phyloP scores from a whole-genome alignment of 2,888 invertebrate species.

The Phyllotreta cruciferae region DNA sequence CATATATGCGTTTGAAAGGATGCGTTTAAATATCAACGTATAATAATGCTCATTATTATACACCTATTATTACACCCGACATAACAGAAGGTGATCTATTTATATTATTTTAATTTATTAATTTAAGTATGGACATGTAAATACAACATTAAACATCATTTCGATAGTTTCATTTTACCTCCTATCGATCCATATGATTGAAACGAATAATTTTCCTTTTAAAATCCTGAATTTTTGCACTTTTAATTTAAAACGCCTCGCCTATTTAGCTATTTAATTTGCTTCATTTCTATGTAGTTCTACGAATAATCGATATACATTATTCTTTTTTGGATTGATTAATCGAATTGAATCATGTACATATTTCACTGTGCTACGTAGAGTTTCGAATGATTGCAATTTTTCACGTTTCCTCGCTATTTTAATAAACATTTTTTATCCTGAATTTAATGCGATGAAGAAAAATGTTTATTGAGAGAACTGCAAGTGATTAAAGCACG shows the following conservation, averaged over 20 bases:
- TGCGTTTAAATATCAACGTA: not conserved
- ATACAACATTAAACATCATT: slow-evolving; percentile 45
- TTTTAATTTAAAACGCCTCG: no score
- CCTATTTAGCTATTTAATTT: no score
- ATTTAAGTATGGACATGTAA: slow-evolving; percentile 49
- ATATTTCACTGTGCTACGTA: no score
- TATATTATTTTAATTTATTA: slow-evolving; percentile 39
- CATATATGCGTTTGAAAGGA: no score
- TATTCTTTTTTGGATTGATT: no score
- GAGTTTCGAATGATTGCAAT: no score
- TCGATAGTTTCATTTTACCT: slow-evolving; percentile 44
- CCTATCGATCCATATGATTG: slow-evolving; percentile 29
- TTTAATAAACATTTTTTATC: slow-evolving; percentile 14
- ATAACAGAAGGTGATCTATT: slow-evolving; percentile 30
- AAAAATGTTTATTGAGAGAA: slow-evolving; percentile 1
- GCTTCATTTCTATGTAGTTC: no score
- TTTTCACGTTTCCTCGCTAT: not conserved
- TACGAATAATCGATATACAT: no score
- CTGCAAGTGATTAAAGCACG: slow-evolving; percentile 16
- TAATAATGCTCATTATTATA: slow-evolving; percentile 6
- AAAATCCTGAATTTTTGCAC: no score
- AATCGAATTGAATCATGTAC: no score
- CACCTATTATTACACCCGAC: not conserved
- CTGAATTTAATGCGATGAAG: not conserved
- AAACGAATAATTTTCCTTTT: no score